Evolutionary conservation across 2,797 vertebrate species (phyloP).

Genomic region (Thalassophryne amazonica): DNA sequence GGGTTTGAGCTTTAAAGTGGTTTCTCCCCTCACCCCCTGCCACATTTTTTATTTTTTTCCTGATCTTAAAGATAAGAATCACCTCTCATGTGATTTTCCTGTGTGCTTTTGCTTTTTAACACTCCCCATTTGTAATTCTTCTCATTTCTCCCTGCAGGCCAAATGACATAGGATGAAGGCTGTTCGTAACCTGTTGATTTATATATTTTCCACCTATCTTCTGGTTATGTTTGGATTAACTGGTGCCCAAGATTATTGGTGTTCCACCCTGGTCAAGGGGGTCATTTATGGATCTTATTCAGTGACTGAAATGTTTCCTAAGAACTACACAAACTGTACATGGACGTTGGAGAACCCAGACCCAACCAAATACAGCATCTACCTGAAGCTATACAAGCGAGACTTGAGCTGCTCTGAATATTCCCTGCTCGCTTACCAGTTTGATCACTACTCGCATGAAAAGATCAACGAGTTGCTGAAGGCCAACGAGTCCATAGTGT

Average conservation of each 20-base stretch:
- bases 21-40: too few relatives aligned
- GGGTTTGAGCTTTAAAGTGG: conserved; percentile 52
- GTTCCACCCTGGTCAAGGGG: conserved; percentile 99
- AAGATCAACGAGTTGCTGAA: conserved; percentile 98
- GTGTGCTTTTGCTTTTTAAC: conserved; percentile 23
- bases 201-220: conserved; percentile 99
- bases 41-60: too few relatives aligned
- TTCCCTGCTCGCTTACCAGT: conserved; percentile 97
- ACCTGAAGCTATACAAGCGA: conserved; percentile 99
- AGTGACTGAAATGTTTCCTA: conserved; percentile 99
- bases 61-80: too few relatives aligned
- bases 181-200: conserved; percentile 99
- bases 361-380: conserved; percentile 99
- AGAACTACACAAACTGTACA: conserved; percentile 99
- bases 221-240: conserved; percentile 99
- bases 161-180: conserved; percentile 99
- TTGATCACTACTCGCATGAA: conserved; percentile 98
- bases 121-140: conserved; percentile 76
- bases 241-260: conserved; percentile 99
- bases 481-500: conserved; percentile 97
- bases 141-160: conserved; percentile 90
- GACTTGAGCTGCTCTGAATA: conserved; percentile 98
- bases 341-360: conserved; percentile 99
- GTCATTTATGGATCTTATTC: conserved; percentile 99
- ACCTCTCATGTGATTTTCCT: conserved; percentile 8